These are phyloP conservation scores for Ataeniobius toweri DNA, from an alignment of 2,797 vertebrate genomes.

Conservation along the genomic window DNA sequence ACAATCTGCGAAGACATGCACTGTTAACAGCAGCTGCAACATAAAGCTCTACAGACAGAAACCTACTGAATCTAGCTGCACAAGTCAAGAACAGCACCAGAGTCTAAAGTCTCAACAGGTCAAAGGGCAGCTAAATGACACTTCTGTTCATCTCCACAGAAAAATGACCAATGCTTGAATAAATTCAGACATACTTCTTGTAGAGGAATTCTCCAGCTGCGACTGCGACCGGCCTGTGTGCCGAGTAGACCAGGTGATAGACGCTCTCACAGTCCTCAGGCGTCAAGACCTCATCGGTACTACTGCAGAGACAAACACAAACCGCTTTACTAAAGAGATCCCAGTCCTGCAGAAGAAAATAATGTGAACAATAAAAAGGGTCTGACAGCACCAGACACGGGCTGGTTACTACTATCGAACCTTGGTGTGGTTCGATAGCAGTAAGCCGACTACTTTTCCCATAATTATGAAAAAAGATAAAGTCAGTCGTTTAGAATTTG, in stretches of 20 bases:
- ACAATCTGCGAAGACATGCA: conserved; percentile 81
- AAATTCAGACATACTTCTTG: conserved; percentile 88
- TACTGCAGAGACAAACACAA: conserved; percentile 79
- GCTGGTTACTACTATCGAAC: too few relatives aligned
- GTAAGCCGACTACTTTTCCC: neutral
- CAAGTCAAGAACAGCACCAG: neutral
- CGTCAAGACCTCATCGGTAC: conserved; percentile 96
- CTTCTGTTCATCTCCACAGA: neutral
- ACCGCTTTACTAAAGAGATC: neutral
- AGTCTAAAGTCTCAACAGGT: too few relatives aligned
- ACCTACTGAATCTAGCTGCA: too few relatives aligned
- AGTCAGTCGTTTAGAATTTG: neutral
- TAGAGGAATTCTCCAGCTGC: conserved; percentile 98
- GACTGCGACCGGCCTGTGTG: conserved; percentile 95
- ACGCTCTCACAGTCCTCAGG: conserved; percentile 99
- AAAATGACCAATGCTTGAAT: neutral
- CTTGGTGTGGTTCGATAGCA: too few relatives aligned
- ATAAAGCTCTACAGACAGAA: neutral
- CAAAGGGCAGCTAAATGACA: neutral
- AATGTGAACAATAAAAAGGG: neutral
- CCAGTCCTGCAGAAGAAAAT: neutral
- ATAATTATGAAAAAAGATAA: neutral
- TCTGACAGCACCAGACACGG: too few relatives aligned
- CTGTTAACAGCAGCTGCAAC: conserved; percentile 16
- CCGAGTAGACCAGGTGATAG: conserved; percentile 98